Evolutionary conservation across 1,140 invertebrate genomes (phyloP).

Genomic region (Agrilus planipennis): DNA sequence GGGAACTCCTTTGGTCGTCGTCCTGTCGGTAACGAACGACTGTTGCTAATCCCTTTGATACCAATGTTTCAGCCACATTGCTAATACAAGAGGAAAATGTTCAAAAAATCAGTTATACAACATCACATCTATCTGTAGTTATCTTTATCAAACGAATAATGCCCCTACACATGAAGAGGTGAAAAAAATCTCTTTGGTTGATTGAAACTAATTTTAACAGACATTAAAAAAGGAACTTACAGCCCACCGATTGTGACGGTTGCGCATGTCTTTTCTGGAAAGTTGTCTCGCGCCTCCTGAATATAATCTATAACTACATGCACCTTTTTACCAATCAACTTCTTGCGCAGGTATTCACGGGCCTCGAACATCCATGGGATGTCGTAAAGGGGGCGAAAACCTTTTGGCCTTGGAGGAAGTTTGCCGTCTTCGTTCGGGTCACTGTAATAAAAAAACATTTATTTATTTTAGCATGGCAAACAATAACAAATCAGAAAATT

Average conservation of each 20-base stretch:
- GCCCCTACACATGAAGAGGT: background rate
- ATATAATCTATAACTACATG: conserved; percentile 92
- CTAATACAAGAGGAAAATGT: no score
- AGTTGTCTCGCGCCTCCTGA: conserved; percentile 84
- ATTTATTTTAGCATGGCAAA: background rate
- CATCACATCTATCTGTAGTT: no score
- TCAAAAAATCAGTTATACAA: no score
- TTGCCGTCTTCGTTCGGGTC: conserved; percentile 50
- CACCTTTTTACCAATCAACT: conserved; percentile 91
- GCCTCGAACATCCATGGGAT: conserved; percentile 98
- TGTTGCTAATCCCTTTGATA: conserved; percentile 82
- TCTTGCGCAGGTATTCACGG: conserved; percentile 91
- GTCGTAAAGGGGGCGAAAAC: conserved; percentile 84
- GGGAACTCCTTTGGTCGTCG: conserved; percentile 89
- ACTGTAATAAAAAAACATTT: conserved; percentile 9
- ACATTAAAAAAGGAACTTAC: conserved; percentile 41
- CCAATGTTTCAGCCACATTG: conserved; percentile 90
- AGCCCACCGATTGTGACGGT: conserved; percentile 75
- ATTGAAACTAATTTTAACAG: background rate
- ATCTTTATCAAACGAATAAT: background rate
- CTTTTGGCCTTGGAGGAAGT: conserved; percentile 45
- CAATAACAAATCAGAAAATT: background rate
- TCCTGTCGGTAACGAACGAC: conserved; percentile 89
- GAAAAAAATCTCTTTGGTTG: no score
- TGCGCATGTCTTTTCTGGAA: conserved; percentile 91